These are phyloP conservation scores for Horisme vitalbata DNA, from an alignment of 2,888 invertebrate genomes.

Conservation along the genomic window DNA sequence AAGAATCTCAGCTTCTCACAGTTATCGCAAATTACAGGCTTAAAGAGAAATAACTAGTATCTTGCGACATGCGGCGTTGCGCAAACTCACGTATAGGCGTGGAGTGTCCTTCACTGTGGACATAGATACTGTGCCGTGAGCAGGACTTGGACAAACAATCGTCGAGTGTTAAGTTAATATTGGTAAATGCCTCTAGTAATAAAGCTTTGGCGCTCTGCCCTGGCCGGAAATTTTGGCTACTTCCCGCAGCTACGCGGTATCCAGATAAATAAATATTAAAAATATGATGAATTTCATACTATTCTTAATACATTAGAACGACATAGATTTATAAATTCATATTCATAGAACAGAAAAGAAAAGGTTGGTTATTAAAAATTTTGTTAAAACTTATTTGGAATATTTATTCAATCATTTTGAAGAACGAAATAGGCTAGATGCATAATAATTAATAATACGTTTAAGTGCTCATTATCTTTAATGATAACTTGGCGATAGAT, in stretches of 20 bases:
- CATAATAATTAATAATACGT: no score
- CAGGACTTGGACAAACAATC: conserved; percentile 37
- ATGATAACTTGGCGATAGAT: conserved; percentile 4
- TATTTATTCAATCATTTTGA: no score
- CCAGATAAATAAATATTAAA: no score
- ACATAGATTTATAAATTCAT: no score
- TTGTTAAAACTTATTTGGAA: no score
- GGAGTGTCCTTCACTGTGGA: conserved; percentile 41
- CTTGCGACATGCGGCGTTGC: conserved; percentile 35
- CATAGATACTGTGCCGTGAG: conserved; percentile 9
- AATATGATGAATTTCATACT: no score
- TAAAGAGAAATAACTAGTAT: conserved; percentile 5
- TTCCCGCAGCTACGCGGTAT: no score
- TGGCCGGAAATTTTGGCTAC: no score
- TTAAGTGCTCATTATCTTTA: conserved; percentile 1
- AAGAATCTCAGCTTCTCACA: conserved; percentile 18
- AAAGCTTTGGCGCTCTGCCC: conserved; percentile 3
- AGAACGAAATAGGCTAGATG: no score
- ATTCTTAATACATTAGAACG: no score
- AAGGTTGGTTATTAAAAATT: no score
- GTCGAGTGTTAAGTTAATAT: conserved; percentile 40
- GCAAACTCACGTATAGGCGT: conserved; percentile 41
- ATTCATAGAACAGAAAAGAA: no score
- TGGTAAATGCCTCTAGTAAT: conserved; percentile 23
- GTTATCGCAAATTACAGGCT: conserved; percentile 15